Percentiles rank a stretch among this genome's conserved stretches.
phyloP scores from a whole-genome alignment of 2,113 vertebrate genomes.

The Nasalis larvatus region DNA sequence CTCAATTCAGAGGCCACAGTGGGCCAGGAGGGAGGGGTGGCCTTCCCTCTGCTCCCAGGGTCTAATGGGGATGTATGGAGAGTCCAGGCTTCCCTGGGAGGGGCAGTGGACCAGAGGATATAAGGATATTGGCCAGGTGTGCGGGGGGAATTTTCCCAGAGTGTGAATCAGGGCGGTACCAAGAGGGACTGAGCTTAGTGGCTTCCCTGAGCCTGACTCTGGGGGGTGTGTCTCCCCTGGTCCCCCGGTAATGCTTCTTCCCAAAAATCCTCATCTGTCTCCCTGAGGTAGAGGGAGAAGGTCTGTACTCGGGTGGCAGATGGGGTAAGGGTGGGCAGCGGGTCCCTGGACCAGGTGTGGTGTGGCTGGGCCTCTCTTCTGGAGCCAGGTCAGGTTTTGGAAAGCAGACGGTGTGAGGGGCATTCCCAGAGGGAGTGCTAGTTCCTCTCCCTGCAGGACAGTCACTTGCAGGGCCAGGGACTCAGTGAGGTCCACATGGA shows the following conservation, averaged over 20 bases:
- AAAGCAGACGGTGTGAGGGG: background rate
- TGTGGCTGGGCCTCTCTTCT: background rate
- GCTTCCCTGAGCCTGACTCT: background rate
- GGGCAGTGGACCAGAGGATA: background rate
- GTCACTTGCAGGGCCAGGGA: background rate
- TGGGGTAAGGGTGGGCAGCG: background rate
- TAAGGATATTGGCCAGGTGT: background rate
- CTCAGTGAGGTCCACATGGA: background rate
- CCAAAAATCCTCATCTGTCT: background rate
- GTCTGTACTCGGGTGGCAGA: background rate
- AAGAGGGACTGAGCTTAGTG: background rate
- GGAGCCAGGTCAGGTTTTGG: background rate
- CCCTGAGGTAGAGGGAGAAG: background rate
- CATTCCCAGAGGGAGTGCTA: background rate
- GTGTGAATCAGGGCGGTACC: background rate
- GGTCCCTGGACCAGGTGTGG: no score
- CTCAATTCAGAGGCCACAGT: background rate
- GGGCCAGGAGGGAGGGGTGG: background rate
- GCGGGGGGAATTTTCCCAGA: background rate
- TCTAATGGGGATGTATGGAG: background rate
- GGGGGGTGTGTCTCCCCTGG: background rate
- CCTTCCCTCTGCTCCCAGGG: background rate
- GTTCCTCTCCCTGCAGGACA: background rate
- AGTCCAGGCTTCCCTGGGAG: background rate
- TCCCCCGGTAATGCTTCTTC: background rate